Conservation (phyloP, 2,113 vertebrate species). For the Glaucomys volans region DNA sequence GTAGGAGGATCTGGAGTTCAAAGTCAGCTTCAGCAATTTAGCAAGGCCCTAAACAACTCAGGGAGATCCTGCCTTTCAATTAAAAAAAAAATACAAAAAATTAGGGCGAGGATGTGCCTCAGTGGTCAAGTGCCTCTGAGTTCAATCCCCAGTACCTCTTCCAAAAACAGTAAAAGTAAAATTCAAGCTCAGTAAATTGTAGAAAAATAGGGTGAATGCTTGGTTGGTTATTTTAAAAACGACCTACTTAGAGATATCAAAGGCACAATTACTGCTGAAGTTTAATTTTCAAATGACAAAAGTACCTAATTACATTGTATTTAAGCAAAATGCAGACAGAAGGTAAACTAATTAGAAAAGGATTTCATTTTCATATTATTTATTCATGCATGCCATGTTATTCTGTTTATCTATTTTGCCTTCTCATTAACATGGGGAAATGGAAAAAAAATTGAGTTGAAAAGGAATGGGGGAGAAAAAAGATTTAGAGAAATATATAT, state of each 20-base stretch:
- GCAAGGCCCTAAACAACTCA: no score
- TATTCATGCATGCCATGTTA: slow-evolving; percentile 23
- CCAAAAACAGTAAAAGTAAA: neutral
- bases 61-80: no score
- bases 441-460: slow-evolving; percentile 2
- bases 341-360: slow-evolving; percentile 69
- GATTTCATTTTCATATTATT: slow-evolving; percentile 55
- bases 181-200: slow-evolving; percentile 29
- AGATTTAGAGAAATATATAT: neutral
- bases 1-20: no score
- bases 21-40: no score
- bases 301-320: slow-evolving; percentile 65
- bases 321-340: slow-evolving; percentile 60
- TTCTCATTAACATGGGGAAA: slow-evolving; percentile 54
- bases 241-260: slow-evolving; percentile 49
- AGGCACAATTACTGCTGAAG: slow-evolving; percentile 58
- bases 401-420: slow-evolving; percentile 55
- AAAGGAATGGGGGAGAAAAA: slow-evolving; percentile 24
- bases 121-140: no score
- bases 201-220: neutral
- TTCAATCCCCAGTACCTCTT: no score
- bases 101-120: no score
- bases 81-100: no score
- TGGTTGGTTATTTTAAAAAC: neutral
- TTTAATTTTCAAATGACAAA: slow-evolving; percentile 69